Evolutionary conservation across 2,888 invertebrate species (phyloP).

Genomic region (Microctonus hyperodae): DNA sequence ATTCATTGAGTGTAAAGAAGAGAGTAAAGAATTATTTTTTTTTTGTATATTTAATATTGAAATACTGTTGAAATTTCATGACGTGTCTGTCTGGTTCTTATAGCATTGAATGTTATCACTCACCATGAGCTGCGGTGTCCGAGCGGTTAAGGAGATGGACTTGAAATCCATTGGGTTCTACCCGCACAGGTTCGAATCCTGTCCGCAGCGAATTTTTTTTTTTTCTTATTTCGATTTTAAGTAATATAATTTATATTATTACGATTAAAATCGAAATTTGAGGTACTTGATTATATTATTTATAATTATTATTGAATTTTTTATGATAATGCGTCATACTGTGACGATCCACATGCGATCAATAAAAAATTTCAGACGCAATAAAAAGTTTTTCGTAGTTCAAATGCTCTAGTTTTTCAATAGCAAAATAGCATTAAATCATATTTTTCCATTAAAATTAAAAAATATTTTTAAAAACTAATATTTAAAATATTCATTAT

Average conservation of each 20-base stretch:
- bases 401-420: not conserved
- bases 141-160: conserved; percentile 64
- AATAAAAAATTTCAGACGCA: not conserved
- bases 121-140: conserved; percentile 59
- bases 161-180: conserved; percentile 63
- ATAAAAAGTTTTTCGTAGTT: not conserved
- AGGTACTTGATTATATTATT: not conserved
- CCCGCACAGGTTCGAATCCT: conserved; percentile 64
- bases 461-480: not conserved
- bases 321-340: not conserved
- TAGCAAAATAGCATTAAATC: not conserved
- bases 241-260: not conserved
- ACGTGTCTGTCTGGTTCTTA: not conserved
- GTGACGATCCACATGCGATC: not conserved
- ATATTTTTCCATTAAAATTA: not conserved
- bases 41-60: not conserved
- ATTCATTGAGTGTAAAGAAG: not conserved
- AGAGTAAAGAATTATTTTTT: not conserved
- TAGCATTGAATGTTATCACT: not conserved
- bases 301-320: not conserved
- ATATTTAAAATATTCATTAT: not conserved
- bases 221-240: conserved; percentile 25
- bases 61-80: not conserved
- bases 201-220: conserved; percentile 61
- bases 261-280: not conserved